phyloP scores from a whole-genome alignment of 1,140 invertebrate genomes.

The Oryctes rhinoceros region DNA sequence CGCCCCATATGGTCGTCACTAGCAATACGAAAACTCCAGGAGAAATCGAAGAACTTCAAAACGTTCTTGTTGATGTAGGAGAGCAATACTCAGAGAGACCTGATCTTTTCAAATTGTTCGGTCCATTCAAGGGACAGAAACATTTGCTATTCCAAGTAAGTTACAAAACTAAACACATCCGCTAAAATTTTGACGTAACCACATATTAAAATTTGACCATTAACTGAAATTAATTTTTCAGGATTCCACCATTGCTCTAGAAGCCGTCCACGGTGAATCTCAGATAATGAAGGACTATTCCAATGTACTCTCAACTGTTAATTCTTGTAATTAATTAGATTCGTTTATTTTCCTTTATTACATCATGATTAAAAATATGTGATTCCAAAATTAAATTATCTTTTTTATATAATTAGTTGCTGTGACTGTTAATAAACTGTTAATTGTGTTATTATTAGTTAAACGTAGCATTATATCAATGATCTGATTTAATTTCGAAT shows the following conservation, averaged over 20 bases:
- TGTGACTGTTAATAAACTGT: too few species aligned
- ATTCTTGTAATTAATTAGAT: conserved; percentile 20
- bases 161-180: too few species aligned
- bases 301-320: conserved; percentile 47
- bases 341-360: too few species aligned
- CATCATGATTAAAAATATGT: too few species aligned
- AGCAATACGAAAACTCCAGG: conserved; percentile 60
- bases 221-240: conserved; percentile 15
- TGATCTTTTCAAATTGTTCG: conserved; percentile 64
- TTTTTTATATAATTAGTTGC: too few species aligned
- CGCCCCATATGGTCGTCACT: conserved; percentile 64
- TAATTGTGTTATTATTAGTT: too few species aligned
- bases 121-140: conserved; percentile 61
- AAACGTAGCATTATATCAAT: too few species aligned
- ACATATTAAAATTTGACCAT: neutral
- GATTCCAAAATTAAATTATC: too few species aligned
- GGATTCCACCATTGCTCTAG: conserved; percentile 51
- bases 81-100: conserved; percentile 61
- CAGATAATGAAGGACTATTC: conserved; percentile 50
- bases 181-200: neutral
- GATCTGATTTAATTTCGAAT: too few species aligned
- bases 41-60: conserved; percentile 63
- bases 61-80: conserved; percentile 62
- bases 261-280: conserved; percentile 47
- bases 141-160: conserved; percentile 67